Base-by-base conservation (phyloP, 2,797 vertebrate species). In the Eremophila alpestris region DNA sequence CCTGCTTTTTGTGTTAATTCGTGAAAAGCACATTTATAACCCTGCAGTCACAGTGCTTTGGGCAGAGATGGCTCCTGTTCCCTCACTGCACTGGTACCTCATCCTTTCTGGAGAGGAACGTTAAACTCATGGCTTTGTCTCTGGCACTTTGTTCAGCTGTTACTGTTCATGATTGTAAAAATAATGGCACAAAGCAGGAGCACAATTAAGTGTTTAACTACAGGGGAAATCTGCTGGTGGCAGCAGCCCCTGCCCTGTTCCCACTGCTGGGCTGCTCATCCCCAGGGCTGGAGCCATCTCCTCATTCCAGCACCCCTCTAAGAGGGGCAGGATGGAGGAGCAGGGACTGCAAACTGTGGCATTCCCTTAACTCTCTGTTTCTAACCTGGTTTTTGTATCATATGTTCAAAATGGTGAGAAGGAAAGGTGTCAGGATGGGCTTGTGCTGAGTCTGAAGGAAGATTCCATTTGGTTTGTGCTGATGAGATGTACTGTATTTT, bases 171-270 rank as follows among this genome's bases (percentile, higher is more conserved):
- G 77, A 60, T 18, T 86, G 83, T 85, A 58, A 49, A 95, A 96
- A 93, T 80, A 94, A 89, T 52, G 78, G 83, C 87, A 86, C 78
- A 45, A 95, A 96, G 91, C 83, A 93, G 93, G 95, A 85, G 90
- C 62, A 62, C 95, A 93, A 83, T 90, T 67, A 94, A 92, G 56
- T 91, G 76, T 78, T 93, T 68, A 78, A 74, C 70, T 62, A 14
- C 63, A n/a, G 34, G 67, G 93, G 93, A n/a, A 40, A 63, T 85
- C 45, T 64, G 56, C 67, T 82, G 80, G 40, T 89, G 76, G 90
- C 88, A 89, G 76, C 58, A 59, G 68, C 79, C 52, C 64, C 55
- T 24, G 34, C 85, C 89, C 87, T 51, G 4, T 83, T 86, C 70
- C 83, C 69, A 10, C 46, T 52, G 87, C 83, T 56, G 24, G 18